Evolutionary conservation across 2,113 vertebrate species (phyloP), one percentile per base, ranked within the genome.

Genomic region (Gavia stellata): DNA sequence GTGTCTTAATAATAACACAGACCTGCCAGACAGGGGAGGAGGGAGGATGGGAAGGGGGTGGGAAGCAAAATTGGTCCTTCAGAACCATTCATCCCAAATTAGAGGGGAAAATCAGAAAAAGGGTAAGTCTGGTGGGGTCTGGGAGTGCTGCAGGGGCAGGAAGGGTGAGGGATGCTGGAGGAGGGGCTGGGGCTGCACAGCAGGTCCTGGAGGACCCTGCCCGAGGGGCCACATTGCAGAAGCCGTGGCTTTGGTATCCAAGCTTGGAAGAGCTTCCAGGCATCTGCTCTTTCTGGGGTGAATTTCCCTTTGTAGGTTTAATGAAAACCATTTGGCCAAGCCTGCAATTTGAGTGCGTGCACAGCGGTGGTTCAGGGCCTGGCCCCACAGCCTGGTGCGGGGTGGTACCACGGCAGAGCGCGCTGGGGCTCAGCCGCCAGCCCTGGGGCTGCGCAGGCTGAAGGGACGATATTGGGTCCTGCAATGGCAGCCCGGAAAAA

Each of bases 1-100:
- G 97, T 94, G 92, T 94, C 88, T 98, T 97, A 97, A 97, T 97
- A 98, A 97, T 91, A 97, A 96, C 90, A 94, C 95, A 94, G 95
- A 96, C 92, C 96, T 97, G 96, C 94, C 96, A 98, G 95, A 90
- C 95, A 86, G 86, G 52, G 92, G 80, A 93, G 91, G 86, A 63
- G 62, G 81, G 75, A 86, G 63, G 59, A 56, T 36, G 65, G 58
- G 53, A 66, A 75, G 75, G 53, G 79, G 40, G 45, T 70, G 67
- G 91, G 28, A 44, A 91, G 78, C 14, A 72, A 84, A 87, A 91
- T 63, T 66, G 38, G 45, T 96, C 56, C 93, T 91, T 97, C 93
- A 95, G 56, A 94, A 61, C 61, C 29, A 11, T 61, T 94, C 81
- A 53, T 63, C 49, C 33, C 75, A 92, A 90, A 95, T 78, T 81